Percentiles rank a stretch among this genome's conserved stretches.
Conservation (phyloP, 2,113 vertebrate species). For the Phrynosoma platyrhinos region DNA sequence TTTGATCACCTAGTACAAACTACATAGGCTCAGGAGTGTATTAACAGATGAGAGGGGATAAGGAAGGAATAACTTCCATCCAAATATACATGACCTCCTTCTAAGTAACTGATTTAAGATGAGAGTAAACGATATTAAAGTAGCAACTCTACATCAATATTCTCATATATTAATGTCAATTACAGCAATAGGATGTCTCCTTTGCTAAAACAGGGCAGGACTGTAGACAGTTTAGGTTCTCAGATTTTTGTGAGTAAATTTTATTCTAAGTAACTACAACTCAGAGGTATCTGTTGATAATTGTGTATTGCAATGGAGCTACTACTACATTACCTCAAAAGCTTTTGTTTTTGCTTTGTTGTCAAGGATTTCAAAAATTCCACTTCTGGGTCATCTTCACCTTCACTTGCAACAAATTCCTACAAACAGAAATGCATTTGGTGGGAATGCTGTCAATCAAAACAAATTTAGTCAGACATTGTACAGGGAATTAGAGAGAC, state of each 20-base stretch:
- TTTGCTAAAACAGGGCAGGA: not conserved
- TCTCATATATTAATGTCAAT: not conserved
- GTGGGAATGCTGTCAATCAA: not conserved
- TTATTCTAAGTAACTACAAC: not conserved
- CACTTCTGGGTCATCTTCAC: constrained; percentile 96
- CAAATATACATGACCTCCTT: not conserved
- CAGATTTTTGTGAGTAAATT: not conserved
- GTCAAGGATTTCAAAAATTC: constrained; percentile 97
- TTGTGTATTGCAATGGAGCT: not conserved
- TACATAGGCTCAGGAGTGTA: not conserved
- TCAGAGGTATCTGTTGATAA: not conserved
- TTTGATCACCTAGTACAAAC: not conserved
- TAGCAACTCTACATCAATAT: not conserved
- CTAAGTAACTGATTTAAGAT: not conserved
- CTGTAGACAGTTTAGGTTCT: not conserved
- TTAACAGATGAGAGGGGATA: not conserved
- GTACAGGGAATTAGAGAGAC: not conserved
- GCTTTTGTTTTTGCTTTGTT: constrained; percentile 96
- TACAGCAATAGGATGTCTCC: not conserved
- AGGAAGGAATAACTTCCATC: not conserved
- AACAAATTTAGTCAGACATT: not conserved
- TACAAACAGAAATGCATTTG: constrained; percentile 49
- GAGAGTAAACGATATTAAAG: constrained; percentile 21
- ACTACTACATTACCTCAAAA: constrained; percentile 85
- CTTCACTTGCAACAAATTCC: constrained; percentile 94